A percentile compares a stretch with the other conserved stretches of the same genome.
Evolutionary conservation across 2,797 vertebrate genomes (phyloP).

Genomic region (Falco novaeseelandiae): DNA sequence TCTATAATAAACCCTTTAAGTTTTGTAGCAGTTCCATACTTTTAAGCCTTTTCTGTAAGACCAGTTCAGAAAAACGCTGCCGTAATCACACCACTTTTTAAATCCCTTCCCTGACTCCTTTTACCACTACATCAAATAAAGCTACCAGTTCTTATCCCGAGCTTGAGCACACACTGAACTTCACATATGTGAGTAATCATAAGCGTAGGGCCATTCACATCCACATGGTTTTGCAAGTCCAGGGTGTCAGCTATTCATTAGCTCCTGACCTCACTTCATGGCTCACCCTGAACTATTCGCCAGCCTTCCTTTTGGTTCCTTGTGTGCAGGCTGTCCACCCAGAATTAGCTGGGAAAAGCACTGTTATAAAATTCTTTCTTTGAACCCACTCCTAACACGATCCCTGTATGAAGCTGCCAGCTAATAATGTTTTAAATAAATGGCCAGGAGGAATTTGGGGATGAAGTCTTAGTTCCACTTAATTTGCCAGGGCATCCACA

Average conservation of each 20-base stretch:
- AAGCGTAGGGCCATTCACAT: neutral
- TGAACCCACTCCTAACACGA: neutral
- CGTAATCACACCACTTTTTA: neutral
- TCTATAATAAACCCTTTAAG: neutral
- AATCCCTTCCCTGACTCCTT: neutral
- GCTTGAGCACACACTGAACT: neutral
- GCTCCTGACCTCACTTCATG: neutral
- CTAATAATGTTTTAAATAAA: slow-evolving; percentile 43
- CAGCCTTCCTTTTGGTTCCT: neutral
- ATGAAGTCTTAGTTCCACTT: slow-evolving; percentile 13
- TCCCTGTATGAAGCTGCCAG: neutral
- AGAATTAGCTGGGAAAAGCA: neutral
- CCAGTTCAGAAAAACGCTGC: neutral
- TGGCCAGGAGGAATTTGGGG: neutral
- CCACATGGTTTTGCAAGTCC: neutral
- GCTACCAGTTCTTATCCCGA: neutral
- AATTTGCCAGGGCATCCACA: slow-evolving; percentile 19
- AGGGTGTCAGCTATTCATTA: slow-evolving; percentile 29
- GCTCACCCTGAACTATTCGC: slow-evolving; percentile 6
- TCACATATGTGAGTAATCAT: slow-evolving; percentile 16
- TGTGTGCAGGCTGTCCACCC: neutral
- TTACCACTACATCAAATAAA: slow-evolving; percentile 26
- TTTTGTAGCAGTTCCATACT: neutral
- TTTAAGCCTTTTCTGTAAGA: neutral
- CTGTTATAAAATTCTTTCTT: slow-evolving; percentile 5